These are phyloP conservation scores for Pandemis cinnamomeana DNA, from an alignment of 2,888 invertebrate species.

Conservation along the genomic window DNA sequence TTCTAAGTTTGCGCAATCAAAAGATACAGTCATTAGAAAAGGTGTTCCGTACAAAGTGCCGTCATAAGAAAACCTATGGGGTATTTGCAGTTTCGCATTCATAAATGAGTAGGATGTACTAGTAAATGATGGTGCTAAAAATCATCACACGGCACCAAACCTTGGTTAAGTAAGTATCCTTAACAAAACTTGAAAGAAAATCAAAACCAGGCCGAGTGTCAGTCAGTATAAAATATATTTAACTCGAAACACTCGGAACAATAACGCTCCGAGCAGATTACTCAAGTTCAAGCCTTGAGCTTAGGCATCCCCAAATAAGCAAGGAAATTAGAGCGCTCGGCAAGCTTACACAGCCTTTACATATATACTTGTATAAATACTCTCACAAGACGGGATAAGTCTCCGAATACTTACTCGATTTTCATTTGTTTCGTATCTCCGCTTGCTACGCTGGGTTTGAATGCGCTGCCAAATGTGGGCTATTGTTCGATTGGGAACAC, in stretches of 20 bases:
- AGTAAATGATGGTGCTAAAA: no score
- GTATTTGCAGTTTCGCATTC: no score
- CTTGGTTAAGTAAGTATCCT: no score
- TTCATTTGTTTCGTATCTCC: conserved; percentile 25
- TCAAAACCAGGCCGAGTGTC: background rate
- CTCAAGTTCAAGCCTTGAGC: conserved; percentile 35
- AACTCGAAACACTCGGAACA: conserved; percentile 28
- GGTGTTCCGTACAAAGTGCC: no score
- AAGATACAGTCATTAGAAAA: no score
- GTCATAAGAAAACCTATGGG: no score
- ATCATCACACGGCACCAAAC: background rate
- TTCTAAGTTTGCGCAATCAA: no score
- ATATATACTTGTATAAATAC: background rate
- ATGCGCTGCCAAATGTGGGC: background rate
- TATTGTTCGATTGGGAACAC: background rate
- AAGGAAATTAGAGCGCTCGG: conserved; percentile 31
- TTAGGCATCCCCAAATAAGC: conserved; percentile 35
- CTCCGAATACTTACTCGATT: conserved; percentile 27
- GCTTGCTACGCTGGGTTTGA: conserved; percentile 1
- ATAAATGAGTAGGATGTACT: no score
- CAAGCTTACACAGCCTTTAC: conserved; percentile 4
- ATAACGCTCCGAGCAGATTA: conserved; percentile 34
- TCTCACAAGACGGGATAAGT: conserved; percentile 20
- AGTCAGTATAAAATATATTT: conserved; percentile 22
- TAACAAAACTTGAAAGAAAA: background rate